Conservation (phyloP, 2,113 vertebrate species). For the Amphilophus citrinellus region DNA sequence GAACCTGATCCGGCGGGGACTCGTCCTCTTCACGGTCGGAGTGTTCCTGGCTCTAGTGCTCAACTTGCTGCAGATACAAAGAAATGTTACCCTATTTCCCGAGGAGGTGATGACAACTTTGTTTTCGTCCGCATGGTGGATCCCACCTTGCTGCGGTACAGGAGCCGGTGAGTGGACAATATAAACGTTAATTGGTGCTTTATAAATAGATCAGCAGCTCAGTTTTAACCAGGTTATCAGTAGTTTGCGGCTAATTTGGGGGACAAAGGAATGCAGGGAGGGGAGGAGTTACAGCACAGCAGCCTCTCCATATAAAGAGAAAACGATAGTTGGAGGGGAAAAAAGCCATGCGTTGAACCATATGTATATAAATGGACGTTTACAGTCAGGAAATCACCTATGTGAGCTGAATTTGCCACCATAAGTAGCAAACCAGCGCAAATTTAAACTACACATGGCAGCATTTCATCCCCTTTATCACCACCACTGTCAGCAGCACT, state of each 20-base stretch:
- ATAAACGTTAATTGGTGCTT: neutral
- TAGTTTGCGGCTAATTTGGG: slow-evolving; percentile 31
- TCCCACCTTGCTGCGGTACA: slow-evolving; percentile 94
- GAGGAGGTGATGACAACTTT: slow-evolving; percentile 93
- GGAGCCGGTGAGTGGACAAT: slow-evolving; percentile 89
- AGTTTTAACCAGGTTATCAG: neutral
- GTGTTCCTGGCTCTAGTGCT: slow-evolving; percentile 94
- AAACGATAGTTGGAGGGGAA: neutral
- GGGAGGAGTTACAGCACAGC: slow-evolving; percentile 2
- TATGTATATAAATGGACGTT: neutral
- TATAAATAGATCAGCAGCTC: neutral
- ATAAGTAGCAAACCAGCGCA: rapidly evolving
- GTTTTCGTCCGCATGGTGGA: slow-evolving; percentile 98
- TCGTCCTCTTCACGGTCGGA: slow-evolving; percentile 94
- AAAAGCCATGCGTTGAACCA: rapidly evolving
- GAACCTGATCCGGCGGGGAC: slow-evolving; percentile 88
- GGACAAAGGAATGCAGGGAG: slow-evolving; percentile 48
- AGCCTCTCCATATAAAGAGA: neutral
- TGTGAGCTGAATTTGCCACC: neutral
- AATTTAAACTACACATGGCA: neutral
- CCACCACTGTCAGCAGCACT: rapidly evolving
- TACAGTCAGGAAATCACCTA: neutral
- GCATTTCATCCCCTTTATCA: rapidly evolving
- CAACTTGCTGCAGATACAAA: slow-evolving; percentile 95
- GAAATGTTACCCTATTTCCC: slow-evolving; percentile 92